A percentile compares a stretch with the other conserved stretches of the same genome.
phyloP scores from a whole-genome alignment of 2,113 vertebrate species.

The Urocynchramus pylzowi region DNA sequence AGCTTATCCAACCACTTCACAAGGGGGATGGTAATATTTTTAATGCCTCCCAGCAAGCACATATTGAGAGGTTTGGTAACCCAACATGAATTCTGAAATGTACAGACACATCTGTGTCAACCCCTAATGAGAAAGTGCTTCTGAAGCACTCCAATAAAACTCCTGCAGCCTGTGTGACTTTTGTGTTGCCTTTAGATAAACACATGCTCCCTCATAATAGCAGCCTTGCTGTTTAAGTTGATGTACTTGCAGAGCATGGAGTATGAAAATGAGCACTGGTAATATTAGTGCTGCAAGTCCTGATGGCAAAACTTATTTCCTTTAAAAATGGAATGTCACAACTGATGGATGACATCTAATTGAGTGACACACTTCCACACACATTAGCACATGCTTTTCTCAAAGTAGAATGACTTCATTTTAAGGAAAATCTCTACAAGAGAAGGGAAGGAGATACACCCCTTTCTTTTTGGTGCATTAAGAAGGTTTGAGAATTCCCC shows the following conservation, averaged over 20 bases:
- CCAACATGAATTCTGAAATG: neutral
- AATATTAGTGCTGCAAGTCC: neutral
- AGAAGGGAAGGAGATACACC: neutral
- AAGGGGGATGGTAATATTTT: neutral
- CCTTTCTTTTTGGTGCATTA: neutral
- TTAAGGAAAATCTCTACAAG: neutral
- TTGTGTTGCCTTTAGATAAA: neutral
- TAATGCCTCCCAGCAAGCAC: neutral
- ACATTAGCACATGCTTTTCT: neutral
- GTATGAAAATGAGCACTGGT: neutral
- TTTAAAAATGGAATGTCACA: neutral
- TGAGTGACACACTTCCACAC: neutral
- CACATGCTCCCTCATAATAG: neutral
- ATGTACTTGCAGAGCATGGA: neutral
- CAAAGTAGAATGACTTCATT: neutral
- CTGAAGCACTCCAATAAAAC: neutral
- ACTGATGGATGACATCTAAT: neutral
- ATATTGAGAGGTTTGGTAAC: neutral
- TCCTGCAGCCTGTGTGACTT: neutral
- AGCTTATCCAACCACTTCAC: neutral
- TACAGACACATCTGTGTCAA: neutral
- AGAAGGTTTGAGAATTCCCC: neutral
- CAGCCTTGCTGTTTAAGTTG: neutral
- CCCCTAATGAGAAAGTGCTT: neutral
- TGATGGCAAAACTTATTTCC: neutral